Base-by-base conservation (phyloP, 2,888 invertebrate species). In the Pilophorus perplexus region DNA sequence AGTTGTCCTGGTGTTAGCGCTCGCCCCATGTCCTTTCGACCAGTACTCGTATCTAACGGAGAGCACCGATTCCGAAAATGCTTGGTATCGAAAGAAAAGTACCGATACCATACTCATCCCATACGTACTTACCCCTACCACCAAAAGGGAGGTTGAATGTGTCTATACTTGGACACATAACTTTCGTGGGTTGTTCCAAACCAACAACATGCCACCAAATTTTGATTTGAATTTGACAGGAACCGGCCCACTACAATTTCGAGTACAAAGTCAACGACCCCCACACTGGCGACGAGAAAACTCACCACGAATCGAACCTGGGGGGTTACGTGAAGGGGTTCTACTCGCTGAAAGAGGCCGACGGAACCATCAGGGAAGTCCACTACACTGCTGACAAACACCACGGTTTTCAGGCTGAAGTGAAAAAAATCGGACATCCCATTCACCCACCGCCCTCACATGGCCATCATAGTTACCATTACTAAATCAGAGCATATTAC, bases 371-470 rank as follows among this genome's bases (percentile, higher is more conserved):
- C n/a, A n/a, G n/a, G n/a, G n/a, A n/a, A n/a, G n/a, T n/a, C n/a
- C n/a, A n/a, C n/a, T n/a, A n/a, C n/a, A n/a, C n/a, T n/a, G 64
- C 64, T n/a, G 66, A 66, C 22, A 65, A 65, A 55, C 54, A 37
- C 22, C 28, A 65, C 55, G 65, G 65, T 10, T 65, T 65, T 42
- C 54, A 54, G 5, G 65, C 65, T 2, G 27, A 65, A 22, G 65
- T 76, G 75, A 72, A 48, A 28, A 64, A 40, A 28, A 70, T 59
- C 60, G 66, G 57, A 20, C 38, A 59, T 54, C 38, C 44, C 44
- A 25, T 46, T 50, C 64, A 28, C 60, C 67, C 18, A 6, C 37
- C 28, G 12, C 62, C 44, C 4, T 22, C n/a, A 14, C 37, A 55
- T 23, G 10, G 25, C 5, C 10, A 14, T 14, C 46, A 46, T 25